Percentiles rank a stretch among this genome's conserved stretches.
Conservation (phyloP, 2,797 vertebrate genomes). For the Heliangelus exortis region DNA sequence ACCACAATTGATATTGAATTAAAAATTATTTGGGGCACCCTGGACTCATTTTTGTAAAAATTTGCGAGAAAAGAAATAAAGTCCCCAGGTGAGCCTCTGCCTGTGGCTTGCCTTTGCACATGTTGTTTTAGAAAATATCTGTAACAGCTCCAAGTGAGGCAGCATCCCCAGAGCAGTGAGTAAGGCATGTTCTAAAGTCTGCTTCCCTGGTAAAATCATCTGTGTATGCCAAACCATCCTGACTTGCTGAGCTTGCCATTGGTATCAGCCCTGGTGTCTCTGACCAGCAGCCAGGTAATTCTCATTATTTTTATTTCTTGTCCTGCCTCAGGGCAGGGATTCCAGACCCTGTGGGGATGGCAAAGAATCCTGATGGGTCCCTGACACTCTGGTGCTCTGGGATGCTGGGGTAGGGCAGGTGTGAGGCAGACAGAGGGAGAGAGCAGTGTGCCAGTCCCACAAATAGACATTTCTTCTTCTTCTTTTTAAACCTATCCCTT, state of each 20-base stretch:
- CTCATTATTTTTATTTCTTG: background rate
- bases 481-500: too few species aligned
- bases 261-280: conserved; percentile 20
- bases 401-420: background rate
- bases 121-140: background rate
- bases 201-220: background rate
- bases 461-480: background rate
- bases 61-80: background rate
- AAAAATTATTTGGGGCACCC: background rate
- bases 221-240: background rate
- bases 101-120: background rate
- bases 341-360: background rate
- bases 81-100: background rate
- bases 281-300: background rate
- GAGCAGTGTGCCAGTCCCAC: background rate
- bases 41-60: background rate
- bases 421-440: background rate
- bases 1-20: background rate
- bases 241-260: background rate
- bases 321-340: background rate
- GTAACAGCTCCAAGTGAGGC: background rate
- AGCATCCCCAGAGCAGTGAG: background rate
- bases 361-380: background rate
- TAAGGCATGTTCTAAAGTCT: background rate
- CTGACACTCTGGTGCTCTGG: background rate